Evolutionary conservation across 2,113 vertebrate species (phyloP).

Genomic region (Chaetorhynchus papuensis): DNA sequence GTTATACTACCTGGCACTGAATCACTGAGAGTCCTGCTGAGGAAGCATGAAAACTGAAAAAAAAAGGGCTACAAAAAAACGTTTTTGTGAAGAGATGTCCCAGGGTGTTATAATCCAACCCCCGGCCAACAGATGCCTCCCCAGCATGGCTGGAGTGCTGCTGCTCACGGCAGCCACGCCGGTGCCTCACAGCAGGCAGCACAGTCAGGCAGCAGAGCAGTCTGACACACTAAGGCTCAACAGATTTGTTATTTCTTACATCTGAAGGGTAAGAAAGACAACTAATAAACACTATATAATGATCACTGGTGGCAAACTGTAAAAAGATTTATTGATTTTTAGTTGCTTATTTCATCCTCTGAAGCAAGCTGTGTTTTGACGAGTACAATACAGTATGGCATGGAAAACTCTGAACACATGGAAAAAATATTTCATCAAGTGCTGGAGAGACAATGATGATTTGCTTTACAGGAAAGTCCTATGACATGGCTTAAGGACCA

Average conservation of each 20-base stretch:
- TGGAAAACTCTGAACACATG: neutral
- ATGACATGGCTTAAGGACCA: neutral
- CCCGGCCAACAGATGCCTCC: neutral
- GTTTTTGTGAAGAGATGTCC: neutral
- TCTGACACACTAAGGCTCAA: neutral
- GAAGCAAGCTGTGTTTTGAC: neutral
- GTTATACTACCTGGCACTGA: neutral
- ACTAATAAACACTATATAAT: neutral
- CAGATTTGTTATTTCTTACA: neutral
- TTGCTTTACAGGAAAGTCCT: neutral
- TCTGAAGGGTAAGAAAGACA: neutral
- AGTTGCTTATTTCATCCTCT: neutral
- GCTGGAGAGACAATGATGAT: neutral
- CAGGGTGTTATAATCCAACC: neutral
- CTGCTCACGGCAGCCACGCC: accelerated
- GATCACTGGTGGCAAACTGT: neutral
- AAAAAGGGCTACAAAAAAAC: neutral
- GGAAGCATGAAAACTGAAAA: neutral
- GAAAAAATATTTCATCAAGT: neutral
- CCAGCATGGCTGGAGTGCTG: neutral
- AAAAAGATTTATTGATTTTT: neutral
- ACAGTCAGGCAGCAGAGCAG: neutral
- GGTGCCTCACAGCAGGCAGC: neutral
- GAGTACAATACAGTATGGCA: neutral
- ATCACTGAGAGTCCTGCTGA: neutral